Evolutionary conservation across 2,888 invertebrate genomes (phyloP).

Genomic region (Coecobrya sp.): DNA sequence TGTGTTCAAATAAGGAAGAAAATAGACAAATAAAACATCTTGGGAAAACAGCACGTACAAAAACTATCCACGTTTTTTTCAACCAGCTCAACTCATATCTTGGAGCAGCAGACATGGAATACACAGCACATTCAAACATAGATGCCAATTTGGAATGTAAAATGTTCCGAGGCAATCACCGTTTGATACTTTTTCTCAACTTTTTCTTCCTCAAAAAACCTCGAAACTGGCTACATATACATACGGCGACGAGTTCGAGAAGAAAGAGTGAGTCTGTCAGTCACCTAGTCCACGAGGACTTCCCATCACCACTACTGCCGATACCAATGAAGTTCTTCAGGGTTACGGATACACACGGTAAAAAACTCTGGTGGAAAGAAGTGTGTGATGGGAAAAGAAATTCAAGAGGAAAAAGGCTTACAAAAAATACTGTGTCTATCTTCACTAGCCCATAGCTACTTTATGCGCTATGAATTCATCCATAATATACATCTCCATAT

Average conservation of each 20-base stretch:
- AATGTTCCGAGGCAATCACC: constrained; percentile 60
- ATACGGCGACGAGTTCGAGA: background rate
- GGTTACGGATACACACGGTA: background rate
- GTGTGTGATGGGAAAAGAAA: constrained; percentile 38
- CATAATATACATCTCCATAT: constrained; percentile 54
- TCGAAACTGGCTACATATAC: too few relatives aligned
- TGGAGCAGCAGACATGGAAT: background rate
- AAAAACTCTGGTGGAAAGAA: background rate
- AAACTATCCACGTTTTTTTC: constrained; percentile 7
- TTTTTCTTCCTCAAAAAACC: constrained; percentile 42
- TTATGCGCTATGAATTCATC: constrained; percentile 43
- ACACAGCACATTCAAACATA: background rate
- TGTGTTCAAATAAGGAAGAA: background rate
- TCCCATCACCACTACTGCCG: constrained; percentile 32
- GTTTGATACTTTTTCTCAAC: constrained; percentile 53
- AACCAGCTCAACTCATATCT: background rate
- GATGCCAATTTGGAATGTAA: constrained; percentile 44
- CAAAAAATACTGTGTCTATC: constrained; percentile 15
- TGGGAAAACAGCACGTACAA: constrained; percentile 11
- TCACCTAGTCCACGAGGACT: constrained; percentile 70
- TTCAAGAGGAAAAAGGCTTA: constrained; percentile 25
- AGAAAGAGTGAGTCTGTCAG: constrained; percentile 65
- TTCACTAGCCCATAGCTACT: constrained; percentile 11
- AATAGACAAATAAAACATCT: too few relatives aligned
- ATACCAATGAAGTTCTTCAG: constrained; percentile 7